Conservation (phyloP, 2,888 invertebrate species). For the Stegana nigrithorax region DNA sequence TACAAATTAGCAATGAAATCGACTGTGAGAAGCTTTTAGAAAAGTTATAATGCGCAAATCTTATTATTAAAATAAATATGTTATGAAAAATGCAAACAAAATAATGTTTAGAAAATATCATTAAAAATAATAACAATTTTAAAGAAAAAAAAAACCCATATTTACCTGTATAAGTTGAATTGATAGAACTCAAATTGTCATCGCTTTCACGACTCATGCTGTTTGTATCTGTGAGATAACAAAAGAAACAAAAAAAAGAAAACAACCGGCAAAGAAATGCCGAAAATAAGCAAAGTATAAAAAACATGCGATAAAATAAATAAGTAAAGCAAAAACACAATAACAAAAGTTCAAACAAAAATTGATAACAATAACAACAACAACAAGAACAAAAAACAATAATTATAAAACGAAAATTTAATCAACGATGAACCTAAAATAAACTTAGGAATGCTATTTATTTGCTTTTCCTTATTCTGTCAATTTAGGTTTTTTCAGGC, state of each 20-base stretch:
- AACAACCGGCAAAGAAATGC: slow-evolving; percentile 34
- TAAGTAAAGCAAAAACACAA: slow-evolving; percentile 10
- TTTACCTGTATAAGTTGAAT: slow-evolving; percentile 65
- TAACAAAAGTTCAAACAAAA: slow-evolving; percentile 19
- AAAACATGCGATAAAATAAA: slow-evolving; percentile 35
- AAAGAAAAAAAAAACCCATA: slow-evolving; percentile 26
- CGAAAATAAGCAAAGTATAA: slow-evolving; percentile 31
- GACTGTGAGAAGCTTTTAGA: background rate
- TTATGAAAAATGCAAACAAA: background rate
- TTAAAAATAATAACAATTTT: slow-evolving; percentile 11
- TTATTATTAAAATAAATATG: background rate
- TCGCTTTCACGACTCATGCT: slow-evolving; percentile 67
- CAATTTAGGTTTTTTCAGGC: no score
- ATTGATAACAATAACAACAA: slow-evolving; percentile 17
- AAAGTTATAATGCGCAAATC: background rate
- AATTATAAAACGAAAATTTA: slow-evolving; percentile 30
- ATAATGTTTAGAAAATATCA: background rate
- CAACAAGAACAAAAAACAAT: slow-evolving; percentile 19
- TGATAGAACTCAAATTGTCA: slow-evolving; percentile 65
- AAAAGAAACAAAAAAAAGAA: slow-evolving; percentile 39
- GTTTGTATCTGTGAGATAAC: slow-evolving; percentile 53
- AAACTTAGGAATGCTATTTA: no score
- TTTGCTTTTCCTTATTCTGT: no score
- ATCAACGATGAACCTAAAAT: no score
- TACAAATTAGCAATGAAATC: slow-evolving; percentile 11